phyloP scores from a whole-genome alignment of 2,113 vertebrate genomes.

The Melanerpes formicivorus region DNA sequence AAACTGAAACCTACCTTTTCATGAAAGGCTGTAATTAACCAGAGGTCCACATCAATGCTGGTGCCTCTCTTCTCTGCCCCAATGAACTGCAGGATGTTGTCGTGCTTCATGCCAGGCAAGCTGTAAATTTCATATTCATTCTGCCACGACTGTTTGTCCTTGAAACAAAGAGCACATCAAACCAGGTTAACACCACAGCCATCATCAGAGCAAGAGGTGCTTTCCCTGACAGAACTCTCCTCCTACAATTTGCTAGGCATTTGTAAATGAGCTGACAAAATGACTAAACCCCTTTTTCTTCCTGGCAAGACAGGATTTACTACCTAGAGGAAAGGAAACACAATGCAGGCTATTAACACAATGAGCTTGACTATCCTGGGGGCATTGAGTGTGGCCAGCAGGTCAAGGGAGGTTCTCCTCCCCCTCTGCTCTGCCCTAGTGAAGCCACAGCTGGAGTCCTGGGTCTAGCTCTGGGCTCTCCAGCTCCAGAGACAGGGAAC shows the following conservation, averaged over 20 bases:
- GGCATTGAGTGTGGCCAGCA: too few species aligned
- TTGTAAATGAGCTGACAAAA: background rate
- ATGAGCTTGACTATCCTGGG: background rate
- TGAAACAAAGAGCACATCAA: background rate
- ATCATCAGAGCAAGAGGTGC: background rate
- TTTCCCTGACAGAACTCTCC: background rate
- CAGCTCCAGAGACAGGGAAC: too few species aligned
- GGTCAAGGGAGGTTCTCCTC: too few species aligned
- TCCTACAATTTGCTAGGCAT: background rate
- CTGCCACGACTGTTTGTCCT: constrained; percentile 99
- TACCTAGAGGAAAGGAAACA: background rate
- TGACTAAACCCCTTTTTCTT: background rate
- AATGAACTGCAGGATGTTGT: constrained; percentile 94
- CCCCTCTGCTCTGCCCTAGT: too few species aligned
- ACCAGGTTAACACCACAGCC: background rate
- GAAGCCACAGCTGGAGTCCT: too few species aligned
- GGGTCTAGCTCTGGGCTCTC: too few species aligned
- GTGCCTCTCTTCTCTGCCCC: constrained; percentile 95
- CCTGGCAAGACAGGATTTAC: background rate
- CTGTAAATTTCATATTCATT: constrained; percentile 98
- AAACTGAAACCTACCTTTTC: constrained; percentile 83
- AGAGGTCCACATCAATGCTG: constrained; percentile 94
- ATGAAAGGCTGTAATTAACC: constrained; percentile 95
- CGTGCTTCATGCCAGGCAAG: constrained; percentile 95
- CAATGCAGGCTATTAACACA: too few species aligned